These are phyloP conservation scores for Cyclophora punctaria DNA, from an alignment of 2,888 invertebrate species.

Conservation along the genomic window DNA sequence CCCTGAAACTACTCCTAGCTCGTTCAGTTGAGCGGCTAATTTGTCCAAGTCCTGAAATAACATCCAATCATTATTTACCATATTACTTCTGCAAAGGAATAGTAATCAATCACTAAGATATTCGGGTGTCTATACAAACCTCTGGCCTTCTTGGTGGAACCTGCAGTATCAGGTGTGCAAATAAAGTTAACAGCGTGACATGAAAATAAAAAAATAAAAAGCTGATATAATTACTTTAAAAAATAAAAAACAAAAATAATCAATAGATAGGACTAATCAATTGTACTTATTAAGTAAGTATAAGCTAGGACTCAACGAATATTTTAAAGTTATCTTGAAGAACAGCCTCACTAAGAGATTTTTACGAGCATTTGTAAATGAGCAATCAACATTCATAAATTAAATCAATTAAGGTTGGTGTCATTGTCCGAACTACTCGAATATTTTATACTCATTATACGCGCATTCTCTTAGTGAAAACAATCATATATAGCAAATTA, in stretches of 20 bases:
- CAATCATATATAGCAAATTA: too few relatives aligned
- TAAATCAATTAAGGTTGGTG: too few relatives aligned
- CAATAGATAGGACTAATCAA: too few relatives aligned
- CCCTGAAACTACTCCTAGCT: constrained; percentile 87
- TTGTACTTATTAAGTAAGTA: too few relatives aligned
- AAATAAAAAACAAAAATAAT: constrained; percentile 18
- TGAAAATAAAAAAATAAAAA: constrained; percentile 65
- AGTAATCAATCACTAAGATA: constrained; percentile 16
- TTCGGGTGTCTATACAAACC: constrained; percentile 76
- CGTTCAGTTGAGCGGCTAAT: constrained; percentile 95
- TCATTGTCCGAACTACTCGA: too few relatives aligned
- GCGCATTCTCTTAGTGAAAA: too few relatives aligned
- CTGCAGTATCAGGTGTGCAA: constrained; percentile 75
- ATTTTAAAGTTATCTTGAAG: too few relatives aligned
- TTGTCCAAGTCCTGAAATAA: constrained; percentile 92
- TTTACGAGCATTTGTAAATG: too few relatives aligned
- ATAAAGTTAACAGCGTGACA: constrained; percentile 71
- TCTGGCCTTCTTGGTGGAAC: constrained; percentile 92
- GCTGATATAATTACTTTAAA: constrained; percentile 31
- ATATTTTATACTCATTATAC: too few relatives aligned
- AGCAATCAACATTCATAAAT: too few relatives aligned
- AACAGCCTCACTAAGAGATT: too few relatives aligned
- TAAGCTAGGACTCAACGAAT: too few relatives aligned
- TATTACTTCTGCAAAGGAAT: constrained; percentile 6
- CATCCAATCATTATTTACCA: constrained; percentile 5